Conservation (phyloP, 2,113 vertebrate species). For the Plestiodon gilberti region DNA sequence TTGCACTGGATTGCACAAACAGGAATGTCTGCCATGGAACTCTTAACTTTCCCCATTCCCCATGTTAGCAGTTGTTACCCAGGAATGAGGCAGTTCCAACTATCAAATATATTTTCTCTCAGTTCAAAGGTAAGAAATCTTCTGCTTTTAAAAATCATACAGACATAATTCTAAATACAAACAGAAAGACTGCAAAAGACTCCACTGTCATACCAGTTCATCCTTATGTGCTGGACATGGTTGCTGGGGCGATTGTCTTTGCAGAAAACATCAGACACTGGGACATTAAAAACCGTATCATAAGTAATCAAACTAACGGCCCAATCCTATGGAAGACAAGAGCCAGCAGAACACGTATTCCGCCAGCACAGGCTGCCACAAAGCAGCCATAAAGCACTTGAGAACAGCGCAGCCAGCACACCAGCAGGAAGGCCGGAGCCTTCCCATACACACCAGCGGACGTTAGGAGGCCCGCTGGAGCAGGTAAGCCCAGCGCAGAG, state of each 20-base stretch:
- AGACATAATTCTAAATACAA: neutral
- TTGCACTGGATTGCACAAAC: neutral
- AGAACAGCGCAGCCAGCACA: no score
- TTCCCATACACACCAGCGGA: no score
- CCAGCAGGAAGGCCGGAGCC: no score
- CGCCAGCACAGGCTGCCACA: no score
- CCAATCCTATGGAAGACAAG: no score
- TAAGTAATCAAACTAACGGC: neutral
- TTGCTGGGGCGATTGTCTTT: no score
- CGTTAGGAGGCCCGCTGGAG: no score
- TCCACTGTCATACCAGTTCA: neutral
- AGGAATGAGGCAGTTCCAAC: neutral
- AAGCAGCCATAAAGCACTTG: no score
- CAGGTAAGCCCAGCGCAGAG: no score
- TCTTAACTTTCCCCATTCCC: neutral
- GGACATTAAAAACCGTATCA: neutral
- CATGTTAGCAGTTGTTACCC: neutral
- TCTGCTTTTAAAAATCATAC: neutral
- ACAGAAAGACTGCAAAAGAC: neutral
- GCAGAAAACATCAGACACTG: neutral
- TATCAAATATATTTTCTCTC: neutral
- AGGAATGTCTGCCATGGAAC: neutral
- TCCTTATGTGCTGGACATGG: neutral
- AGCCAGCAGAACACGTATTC: no score
- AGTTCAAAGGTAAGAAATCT: neutral